Base-by-base conservation (phyloP, 2,113 vertebrate species). In the Toxotes jaculatrix region DNA sequence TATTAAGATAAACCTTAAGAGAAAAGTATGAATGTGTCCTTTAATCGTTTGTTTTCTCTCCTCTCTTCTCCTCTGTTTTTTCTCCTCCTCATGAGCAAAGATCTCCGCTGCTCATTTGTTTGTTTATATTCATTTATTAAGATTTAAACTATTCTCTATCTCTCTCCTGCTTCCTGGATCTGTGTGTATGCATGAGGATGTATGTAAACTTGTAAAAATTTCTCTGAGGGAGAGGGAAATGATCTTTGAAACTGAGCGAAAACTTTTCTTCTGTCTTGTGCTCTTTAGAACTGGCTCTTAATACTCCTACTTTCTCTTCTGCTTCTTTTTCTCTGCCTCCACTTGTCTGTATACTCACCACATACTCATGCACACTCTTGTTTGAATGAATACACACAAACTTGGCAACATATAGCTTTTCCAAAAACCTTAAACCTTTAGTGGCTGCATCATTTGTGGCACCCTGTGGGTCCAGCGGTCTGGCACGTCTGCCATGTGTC, bases 101-200 rank as follows among this genome's bases (percentile, higher is more conserved):
- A 75, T 59, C 53, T 55, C 36, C 4, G 6, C 42, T 70, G 21
- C 80, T 85, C 71, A 63, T 88, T 83, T 88, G 60, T 85, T 82
- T 88, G 83, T 92, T 88, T 85, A 60, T 57, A 65, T 73, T 75
- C 31, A 36, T 68, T 88, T 80, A 82, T 68, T 71, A 67, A 79
- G 74, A 74, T 72, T 71, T 65, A 43, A 89, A 84, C 27, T 59
- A 4, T n/a, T 51, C 43, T 43, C 68, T 62, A 16, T 68, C 36
- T 14, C 31, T 76, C 32, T 82, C 11, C 63, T 59, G 74, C 21
- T 40, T 61, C 59, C 49, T 70, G 57, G 45, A n/a, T 70, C 21
- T 1, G 23, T 70, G 83, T 19, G 43, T 51, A 1, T 56, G 56
- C 12, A 43, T 53, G 57, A 53, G 36, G 19, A 57, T 14, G 23